Conservation (phyloP, 2,113 vertebrate species). For the Oriolus oriolus region DNA sequence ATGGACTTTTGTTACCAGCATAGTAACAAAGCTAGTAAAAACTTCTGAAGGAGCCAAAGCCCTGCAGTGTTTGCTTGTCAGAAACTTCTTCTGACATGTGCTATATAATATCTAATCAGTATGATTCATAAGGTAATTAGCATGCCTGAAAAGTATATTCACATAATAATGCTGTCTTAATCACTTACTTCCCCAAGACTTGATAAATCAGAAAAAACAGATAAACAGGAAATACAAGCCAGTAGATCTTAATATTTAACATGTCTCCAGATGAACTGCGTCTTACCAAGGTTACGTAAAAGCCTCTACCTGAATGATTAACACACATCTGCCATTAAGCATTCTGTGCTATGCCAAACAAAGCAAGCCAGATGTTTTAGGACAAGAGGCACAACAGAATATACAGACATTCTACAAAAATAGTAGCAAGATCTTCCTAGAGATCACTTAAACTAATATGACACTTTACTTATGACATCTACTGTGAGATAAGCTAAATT, state of each 20-base stretch:
- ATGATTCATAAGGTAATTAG: constrained; percentile 20
- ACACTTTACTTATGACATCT: background rate
- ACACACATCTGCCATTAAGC: background rate
- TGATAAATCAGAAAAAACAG: constrained; percentile 12
- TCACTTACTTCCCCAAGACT: constrained; percentile 16
- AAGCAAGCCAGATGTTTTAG: background rate
- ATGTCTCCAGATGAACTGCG: background rate
- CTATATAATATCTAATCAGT: background rate
- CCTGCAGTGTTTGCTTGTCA: background rate
- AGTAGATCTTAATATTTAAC: background rate
- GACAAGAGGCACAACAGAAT: background rate
- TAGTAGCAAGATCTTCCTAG: background rate
- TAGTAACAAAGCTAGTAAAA: background rate
- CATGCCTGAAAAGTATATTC: constrained; percentile 16
- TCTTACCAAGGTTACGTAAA: background rate
- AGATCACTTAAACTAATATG: background rate
- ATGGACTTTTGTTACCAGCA: background rate
- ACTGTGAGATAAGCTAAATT: background rate
- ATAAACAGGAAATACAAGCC: background rate
- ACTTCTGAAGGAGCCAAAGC: background rate
- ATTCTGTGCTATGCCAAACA: background rate
- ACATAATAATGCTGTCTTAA: background rate
- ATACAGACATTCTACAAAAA: background rate
- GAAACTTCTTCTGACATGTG: background rate
- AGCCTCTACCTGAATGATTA: background rate